Percentiles rank a stretch among this genome's conserved stretches.
phyloP scores from a whole-genome alignment of 1,140 invertebrate species.

The Phymastichus coffea region DNA sequence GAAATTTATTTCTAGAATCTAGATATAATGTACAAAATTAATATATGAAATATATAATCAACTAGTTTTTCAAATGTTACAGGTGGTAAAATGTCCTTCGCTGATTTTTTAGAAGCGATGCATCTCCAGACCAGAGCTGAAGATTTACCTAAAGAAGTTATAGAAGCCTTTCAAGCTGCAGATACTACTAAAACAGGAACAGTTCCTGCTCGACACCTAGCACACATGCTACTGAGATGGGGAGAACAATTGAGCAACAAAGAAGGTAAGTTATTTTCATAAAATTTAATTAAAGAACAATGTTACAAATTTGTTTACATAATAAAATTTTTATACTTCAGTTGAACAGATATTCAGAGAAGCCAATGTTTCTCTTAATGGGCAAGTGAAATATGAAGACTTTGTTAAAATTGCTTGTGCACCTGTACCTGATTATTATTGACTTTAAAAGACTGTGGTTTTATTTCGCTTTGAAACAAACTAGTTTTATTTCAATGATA shows the following conservation, averaged over 20 bases:
- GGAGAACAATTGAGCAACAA: conserved; percentile 87
- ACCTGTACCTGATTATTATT: conserved; percentile 93
- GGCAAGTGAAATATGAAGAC: conserved; percentile 85
- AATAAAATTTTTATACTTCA: conserved; percentile 50
- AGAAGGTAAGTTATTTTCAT: conserved; percentile 67
- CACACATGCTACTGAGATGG: conserved; percentile 87
- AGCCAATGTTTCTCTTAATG: conserved; percentile 82
- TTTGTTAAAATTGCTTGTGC: conserved; percentile 93
- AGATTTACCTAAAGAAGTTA: conserved; percentile 83
- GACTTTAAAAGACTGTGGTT: conserved; percentile 35
- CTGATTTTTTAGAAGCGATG: conserved; percentile 94
- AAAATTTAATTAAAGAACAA: conserved; percentile 19
- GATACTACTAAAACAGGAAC: conserved; percentile 74
- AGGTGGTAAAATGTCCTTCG: conserved; percentile 92
- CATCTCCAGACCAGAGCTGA: conserved; percentile 85
- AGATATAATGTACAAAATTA: no score
- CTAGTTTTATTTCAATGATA: not conserved
- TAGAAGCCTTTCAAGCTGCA: conserved; percentile 84
- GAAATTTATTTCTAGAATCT: no score
- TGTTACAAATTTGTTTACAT: not conserved
- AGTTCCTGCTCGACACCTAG: conserved; percentile 79
- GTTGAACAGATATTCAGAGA: conserved; percentile 93
- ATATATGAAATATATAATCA: no score
- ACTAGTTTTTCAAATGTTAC: conserved; percentile 32
- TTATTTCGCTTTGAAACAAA: no score